Evolutionary conservation across 2,797 vertebrate genomes (phyloP).

Genomic region (Urosaurus nigricauda): DNA sequence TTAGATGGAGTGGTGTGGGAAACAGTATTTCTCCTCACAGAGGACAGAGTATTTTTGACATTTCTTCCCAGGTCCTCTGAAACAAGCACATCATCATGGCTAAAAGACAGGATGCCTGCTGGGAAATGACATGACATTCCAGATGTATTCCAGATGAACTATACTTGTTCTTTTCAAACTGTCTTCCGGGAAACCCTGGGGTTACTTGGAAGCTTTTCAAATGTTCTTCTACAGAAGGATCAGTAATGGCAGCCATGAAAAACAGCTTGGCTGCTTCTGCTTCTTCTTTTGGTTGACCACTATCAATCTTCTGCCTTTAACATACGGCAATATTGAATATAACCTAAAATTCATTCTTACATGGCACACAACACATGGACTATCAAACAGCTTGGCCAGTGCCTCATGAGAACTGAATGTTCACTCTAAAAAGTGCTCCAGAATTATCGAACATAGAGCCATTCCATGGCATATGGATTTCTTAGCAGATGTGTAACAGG

Average conservation of each 20-base stretch:
- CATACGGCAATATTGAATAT: not conserved
- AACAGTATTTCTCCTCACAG: not conserved
- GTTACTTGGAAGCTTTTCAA: conserved; percentile 24
- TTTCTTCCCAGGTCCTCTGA: not conserved
- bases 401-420: not conserved
- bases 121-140: not conserved
- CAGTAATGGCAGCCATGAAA: conserved; percentile 16
- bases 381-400: not conserved
- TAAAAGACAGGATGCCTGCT: conserved; percentile 7
- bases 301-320: not conserved
- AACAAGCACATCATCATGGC: conserved; percentile 1
- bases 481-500: not conserved
- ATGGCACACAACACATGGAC: not conserved
- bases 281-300: not conserved
- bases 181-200: conserved; percentile 10
- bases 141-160: conserved; percentile 21
- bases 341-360: conserved; percentile 6
- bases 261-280: not conserved
- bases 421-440: not conserved
- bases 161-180: conserved; percentile 23
- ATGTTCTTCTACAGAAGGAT: not conserved
- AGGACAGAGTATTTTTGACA: not conserved
- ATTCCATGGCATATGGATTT: not conserved
- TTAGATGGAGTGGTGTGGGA: not conserved
- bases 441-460: not conserved